phyloP scores from a whole-genome alignment of 2,113 vertebrate genomes.

The Cygnus buccinator region DNA sequence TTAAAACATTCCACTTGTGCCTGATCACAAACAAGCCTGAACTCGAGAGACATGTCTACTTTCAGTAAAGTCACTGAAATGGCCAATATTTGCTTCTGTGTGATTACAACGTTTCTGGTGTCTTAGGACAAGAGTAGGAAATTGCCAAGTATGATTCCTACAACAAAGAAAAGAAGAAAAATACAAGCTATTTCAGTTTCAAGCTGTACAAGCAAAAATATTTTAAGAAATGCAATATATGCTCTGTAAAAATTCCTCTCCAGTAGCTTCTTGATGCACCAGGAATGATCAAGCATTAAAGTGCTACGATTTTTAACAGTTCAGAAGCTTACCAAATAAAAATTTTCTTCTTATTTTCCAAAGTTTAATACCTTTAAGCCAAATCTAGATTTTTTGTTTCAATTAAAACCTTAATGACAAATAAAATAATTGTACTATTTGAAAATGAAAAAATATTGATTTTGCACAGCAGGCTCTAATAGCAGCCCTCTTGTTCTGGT shows the following conservation, averaged over 20 bases:
- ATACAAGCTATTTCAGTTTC: conserved; percentile 32
- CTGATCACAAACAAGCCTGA: not conserved
- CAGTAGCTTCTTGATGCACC: not conserved
- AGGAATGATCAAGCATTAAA: not conserved
- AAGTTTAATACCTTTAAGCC: not conserved
- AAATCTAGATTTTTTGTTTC: not conserved
- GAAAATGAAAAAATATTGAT: not conserved
- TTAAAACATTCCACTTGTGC: not conserved
- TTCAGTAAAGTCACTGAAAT: not conserved
- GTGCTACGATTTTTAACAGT: not conserved
- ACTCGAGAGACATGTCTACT: not conserved
- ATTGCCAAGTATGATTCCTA: conserved; percentile 21
- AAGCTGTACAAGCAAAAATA: conserved; percentile 61
- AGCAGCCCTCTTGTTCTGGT: not conserved
- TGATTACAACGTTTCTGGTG: not conserved
- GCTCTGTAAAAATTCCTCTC: conserved; percentile 8
- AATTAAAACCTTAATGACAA: not conserved
- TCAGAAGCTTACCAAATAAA: not conserved
- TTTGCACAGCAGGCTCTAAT: not conserved
- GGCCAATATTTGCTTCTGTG: not conserved
- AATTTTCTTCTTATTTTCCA: not conserved
- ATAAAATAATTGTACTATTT: not conserved
- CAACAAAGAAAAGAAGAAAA: conserved; percentile 17
- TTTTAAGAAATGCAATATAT: conserved; percentile 44
- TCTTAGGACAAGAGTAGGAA: conserved; percentile 26